Evolutionary conservation across 2,113 vertebrate genomes (phyloP), one percentile per base, ranked within the genome.

Genomic region (Argyrosomus japonicus): DNA sequence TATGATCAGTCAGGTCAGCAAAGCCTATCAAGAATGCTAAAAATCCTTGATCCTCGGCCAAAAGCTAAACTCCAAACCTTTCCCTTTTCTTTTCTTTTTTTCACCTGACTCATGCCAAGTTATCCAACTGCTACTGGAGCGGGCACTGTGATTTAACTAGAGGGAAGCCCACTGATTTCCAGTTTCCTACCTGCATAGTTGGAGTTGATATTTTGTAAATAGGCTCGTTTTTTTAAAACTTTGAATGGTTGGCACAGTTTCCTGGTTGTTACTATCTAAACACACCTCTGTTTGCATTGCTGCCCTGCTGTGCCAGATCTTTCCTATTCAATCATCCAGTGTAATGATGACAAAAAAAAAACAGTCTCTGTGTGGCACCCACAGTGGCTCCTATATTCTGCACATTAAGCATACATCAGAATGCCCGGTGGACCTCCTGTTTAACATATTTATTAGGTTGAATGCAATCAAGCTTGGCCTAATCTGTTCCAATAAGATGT

Each of bases 21-120:
- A 92, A 93, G 86, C 87, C 85, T 54, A 84, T 79, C 69, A 85
- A 87, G 93, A 93, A 94, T 86, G 88, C 67, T 75, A 84, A 89
- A 82, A 91, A 90, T 90, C 82, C 81, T 50, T 76, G 75, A 89
- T 92, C 88, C 88, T 69, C 58, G 0, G 56, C 74, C 89, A 76
- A 82, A 77, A 84, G 81, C 81, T 58, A 27, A 79, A 85, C 78
- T 75, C 76, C 47, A 80, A 82, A 76, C 74, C 57, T 73, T 85
- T 67, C 61, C 25, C 25, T 27, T 27, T 27, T 27, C 2, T 27
- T 27, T 27, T 36, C 8, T 57, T 80, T 79, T 63, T 69, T 76
- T 72, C 68, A 76, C 75, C 82, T 70, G 84, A 90, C 85, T 82
- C 53, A 75, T 73, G 78, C 65, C 71, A 85, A 75, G 72, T 76